Evolutionary conservation across 1,140 invertebrate genomes (phyloP).

Genomic region (Cyclargus thomasi): DNA sequence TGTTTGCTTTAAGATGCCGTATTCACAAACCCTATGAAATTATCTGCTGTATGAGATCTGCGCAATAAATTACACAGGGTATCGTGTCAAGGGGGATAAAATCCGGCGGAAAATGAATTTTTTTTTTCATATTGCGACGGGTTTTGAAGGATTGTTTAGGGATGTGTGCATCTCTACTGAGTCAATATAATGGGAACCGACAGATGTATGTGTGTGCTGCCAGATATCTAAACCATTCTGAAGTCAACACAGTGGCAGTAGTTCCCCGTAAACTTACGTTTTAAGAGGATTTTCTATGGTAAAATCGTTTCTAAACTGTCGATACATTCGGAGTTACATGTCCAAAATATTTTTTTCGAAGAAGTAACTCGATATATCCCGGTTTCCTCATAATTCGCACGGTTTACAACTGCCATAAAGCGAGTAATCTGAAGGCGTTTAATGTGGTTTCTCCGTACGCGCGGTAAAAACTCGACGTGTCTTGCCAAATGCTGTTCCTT

Average conservation of each 20-base stretch:
- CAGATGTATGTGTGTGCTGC: too few species aligned
- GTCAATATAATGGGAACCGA: too few species aligned
- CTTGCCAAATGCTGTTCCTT: slow-evolving; percentile 3
- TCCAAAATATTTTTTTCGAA: neutral
- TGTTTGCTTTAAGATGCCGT: neutral
- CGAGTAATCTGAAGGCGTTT: neutral
- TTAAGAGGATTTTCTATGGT: too few species aligned
- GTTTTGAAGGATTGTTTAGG: neutral
- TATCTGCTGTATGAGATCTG: neutral
- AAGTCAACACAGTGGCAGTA: too few species aligned
- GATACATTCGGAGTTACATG: too few species aligned
- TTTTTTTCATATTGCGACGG: neutral
- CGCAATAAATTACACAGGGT: neutral
- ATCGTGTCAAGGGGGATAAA: neutral
- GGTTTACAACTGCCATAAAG: neutral
- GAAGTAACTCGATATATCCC: neutral
- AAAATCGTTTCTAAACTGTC: too few species aligned
- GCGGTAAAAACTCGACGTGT: neutral
- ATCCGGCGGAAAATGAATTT: neutral
- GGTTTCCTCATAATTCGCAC: neutral
- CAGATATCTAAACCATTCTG: too few species aligned
- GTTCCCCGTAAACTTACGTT: too few species aligned
- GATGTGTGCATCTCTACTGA: too few species aligned
- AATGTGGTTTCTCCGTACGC: slow-evolving; percentile 3
- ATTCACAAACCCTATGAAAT: neutral